Evolutionary conservation across 1,140 invertebrate genomes (phyloP).

Genomic region (Lasioglossum baleicum): DNA sequence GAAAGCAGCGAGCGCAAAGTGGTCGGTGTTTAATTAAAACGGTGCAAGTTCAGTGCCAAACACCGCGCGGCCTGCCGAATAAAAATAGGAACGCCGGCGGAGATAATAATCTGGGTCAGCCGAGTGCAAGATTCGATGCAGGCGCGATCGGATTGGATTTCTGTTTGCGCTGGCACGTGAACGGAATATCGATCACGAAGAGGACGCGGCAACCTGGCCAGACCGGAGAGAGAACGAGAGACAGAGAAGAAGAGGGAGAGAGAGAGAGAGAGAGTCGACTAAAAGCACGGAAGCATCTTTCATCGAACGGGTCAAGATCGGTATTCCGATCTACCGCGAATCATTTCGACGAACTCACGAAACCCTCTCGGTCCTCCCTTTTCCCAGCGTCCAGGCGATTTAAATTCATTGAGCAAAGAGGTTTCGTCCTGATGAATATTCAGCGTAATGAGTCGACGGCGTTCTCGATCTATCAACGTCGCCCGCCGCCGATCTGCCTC

Average conservation of each 20-base stretch:
- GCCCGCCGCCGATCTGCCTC: slow-evolving; percentile 14
- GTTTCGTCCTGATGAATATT: slow-evolving; percentile 54
- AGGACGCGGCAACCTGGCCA: background rate
- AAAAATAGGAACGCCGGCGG: slow-evolving; percentile 45
- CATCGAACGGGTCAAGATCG: slow-evolving; percentile 20
- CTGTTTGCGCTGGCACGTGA: slow-evolving; percentile 43
- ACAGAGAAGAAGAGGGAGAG: background rate
- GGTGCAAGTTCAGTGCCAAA: slow-evolving; percentile 55
- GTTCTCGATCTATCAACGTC: slow-evolving; percentile 54
- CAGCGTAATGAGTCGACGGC: slow-evolving; percentile 44
- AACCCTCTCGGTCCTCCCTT: background rate
- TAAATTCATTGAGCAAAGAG: slow-evolving; percentile 44
- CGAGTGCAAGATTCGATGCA: slow-evolving; percentile 35
- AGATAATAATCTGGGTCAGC: slow-evolving; percentile 50
- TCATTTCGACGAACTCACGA: slow-evolving; percentile 10
- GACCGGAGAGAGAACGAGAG: background rate
- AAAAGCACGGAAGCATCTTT: slow-evolving; percentile 6
- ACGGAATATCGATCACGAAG: slow-evolving; percentile 43
- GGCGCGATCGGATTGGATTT: slow-evolving; percentile 54
- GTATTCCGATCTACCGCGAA: slow-evolving; percentile 21
- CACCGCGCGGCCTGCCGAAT: slow-evolving; percentile 6
- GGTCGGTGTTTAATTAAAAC: slow-evolving; percentile 21
- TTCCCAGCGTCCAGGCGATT: slow-evolving; percentile 3
- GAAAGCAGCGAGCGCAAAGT: background rate
- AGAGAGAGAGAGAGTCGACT: background rate